Conservation (phyloP, 2,888 invertebrate species). For the Oxycera nigricornis region DNA sequence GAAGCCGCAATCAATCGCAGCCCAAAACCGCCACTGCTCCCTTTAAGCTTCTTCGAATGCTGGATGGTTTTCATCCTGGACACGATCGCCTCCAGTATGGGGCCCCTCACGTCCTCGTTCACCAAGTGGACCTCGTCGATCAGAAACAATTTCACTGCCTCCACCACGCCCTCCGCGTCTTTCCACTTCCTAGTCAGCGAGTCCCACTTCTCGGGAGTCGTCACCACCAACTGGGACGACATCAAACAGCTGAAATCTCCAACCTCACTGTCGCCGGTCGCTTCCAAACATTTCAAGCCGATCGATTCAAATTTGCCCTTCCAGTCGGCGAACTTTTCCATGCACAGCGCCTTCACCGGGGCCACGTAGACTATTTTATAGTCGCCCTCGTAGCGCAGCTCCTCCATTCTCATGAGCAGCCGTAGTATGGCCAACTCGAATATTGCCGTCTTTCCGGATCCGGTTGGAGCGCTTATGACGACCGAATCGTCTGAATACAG, state of each 20-base stretch:
- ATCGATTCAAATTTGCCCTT: constrained; percentile 69
- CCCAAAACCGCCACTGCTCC: neutral
- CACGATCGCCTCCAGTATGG: constrained; percentile 79
- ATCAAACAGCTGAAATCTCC: constrained; percentile 66
- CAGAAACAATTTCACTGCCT: constrained; percentile 71
- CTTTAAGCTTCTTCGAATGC: constrained; percentile 49
- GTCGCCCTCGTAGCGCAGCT: constrained; percentile 59
- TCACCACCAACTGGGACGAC: constrained; percentile 71
- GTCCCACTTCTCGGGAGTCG: constrained; percentile 89
- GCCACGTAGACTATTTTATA: constrained; percentile 85
- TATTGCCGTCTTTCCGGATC: constrained; percentile 83
- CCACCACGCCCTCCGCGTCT: constrained; percentile 70
- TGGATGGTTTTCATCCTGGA: constrained; percentile 81
- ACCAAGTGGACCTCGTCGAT: constrained; percentile 82
- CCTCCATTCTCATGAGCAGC: constrained; percentile 67
- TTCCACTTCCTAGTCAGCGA: constrained; percentile 77
- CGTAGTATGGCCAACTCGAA: constrained; percentile 81
- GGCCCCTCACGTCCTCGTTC: constrained; percentile 74
- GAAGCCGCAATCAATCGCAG: constrained; percentile 76
- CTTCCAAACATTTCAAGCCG: constrained; percentile 71
- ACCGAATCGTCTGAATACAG: constrained; percentile 73
- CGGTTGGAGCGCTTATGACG: constrained; percentile 81
- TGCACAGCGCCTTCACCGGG: constrained; percentile 80
- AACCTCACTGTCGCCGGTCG: constrained; percentile 79
- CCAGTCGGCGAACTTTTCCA: constrained; percentile 77